Evolutionary conservation across 2,797 vertebrate genomes (phyloP).

Genomic region (Microctenopoma steveboyesi): DNA sequence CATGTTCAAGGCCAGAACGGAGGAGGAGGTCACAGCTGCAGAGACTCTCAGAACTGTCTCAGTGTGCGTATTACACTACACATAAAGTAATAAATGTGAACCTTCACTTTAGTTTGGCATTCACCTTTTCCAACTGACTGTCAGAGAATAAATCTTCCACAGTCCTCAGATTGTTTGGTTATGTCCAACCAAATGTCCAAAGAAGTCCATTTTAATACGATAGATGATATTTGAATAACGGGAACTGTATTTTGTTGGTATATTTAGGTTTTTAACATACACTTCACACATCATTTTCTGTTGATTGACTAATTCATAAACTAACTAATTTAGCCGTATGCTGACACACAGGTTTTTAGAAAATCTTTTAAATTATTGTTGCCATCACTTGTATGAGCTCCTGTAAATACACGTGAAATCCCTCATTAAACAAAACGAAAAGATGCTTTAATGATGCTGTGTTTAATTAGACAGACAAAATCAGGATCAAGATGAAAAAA

Average conservation of each 20-base stretch:
- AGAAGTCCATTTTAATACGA: not conserved
- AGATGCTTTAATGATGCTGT: not conserved
- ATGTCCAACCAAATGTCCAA: not conserved
- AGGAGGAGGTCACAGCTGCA: too few relatives aligned
- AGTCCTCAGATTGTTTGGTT: too few relatives aligned
- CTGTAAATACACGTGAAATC: not conserved
- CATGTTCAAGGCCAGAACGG: too few relatives aligned
- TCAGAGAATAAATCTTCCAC: too few relatives aligned
- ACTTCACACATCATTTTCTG: too few relatives aligned
- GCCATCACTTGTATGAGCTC: not conserved
- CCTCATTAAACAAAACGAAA: not conserved
- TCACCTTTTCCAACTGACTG: not conserved
- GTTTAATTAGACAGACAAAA: not conserved
- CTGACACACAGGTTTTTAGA: not conserved
- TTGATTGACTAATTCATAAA: too few relatives aligned
- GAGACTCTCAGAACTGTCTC: too few relatives aligned
- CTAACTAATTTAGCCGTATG: not conserved
- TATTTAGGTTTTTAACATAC: not conserved
- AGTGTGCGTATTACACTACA: too few relatives aligned
- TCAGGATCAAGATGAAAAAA: not conserved
- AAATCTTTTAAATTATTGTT: not conserved
- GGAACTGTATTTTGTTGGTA: not conserved
- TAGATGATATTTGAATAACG: too few relatives aligned
- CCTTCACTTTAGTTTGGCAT: too few relatives aligned
- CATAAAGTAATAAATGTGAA: too few relatives aligned